Conservation (phyloP, 2,113 vertebrate species). For the Zosterops borbonicus region DNA sequence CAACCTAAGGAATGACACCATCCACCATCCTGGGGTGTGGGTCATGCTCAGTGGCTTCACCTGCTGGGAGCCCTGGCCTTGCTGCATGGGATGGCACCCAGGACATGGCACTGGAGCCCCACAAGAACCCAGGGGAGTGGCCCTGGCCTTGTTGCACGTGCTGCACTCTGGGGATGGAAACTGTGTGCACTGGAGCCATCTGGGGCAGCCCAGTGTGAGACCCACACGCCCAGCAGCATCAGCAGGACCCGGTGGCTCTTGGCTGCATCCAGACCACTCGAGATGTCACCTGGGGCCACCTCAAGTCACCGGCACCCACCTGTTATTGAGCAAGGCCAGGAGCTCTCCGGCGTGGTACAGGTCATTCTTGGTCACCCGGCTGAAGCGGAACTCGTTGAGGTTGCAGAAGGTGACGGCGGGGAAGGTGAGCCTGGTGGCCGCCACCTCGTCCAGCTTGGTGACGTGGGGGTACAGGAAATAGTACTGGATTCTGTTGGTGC, state of each 20-base stretch:
- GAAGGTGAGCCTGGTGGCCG: constrained; percentile 85
- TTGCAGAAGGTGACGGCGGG: constrained; percentile 98
- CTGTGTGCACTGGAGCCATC: rapidly evolving
- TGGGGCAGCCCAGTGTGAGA: neutral
- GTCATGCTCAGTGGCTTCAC: neutral
- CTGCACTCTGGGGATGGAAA: rapidly evolving
- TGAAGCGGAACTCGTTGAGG: constrained; percentile 98
- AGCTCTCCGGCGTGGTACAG: constrained; percentile 98
- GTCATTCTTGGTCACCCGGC: constrained; percentile 95
- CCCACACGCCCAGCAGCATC: rapidly evolving
- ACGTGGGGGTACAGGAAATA: constrained; percentile 97
- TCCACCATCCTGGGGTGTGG: rapidly evolving
- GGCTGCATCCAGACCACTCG: neutral
- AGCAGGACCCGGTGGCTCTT: neutral
- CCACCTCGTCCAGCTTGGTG: constrained; percentile 96
- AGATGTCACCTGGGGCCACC: neutral
- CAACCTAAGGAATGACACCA: neutral
- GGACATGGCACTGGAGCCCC: neutral
- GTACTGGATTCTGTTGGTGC: constrained; percentile 92
- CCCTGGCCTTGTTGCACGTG: neutral
- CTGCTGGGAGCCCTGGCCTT: neutral
- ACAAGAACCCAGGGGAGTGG: too few species aligned
- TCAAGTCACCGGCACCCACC: constrained; percentile 71
- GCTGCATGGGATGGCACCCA: rapidly evolving
- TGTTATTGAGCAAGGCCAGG: constrained; percentile 94